A percentile compares a stretch with the other conserved stretches of the same genome.
phyloP scores from a whole-genome alignment of 2,797 vertebrate genomes.

The Buceros bicornis region DNA sequence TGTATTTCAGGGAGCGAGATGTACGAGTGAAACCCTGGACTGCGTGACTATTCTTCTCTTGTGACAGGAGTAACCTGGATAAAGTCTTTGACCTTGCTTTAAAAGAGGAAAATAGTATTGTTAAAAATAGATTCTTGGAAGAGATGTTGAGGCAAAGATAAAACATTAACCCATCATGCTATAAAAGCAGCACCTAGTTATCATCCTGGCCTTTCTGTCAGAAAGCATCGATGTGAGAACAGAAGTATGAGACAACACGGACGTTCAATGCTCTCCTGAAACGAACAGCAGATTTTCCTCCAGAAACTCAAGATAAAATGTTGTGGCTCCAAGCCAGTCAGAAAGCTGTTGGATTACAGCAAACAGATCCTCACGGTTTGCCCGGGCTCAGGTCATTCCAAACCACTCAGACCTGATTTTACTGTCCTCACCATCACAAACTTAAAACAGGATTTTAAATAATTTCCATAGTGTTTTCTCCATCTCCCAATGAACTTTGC shows the following conservation, averaged over 20 bases:
- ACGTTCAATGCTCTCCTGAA: neutral
- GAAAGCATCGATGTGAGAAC: neutral
- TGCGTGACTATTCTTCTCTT: neutral
- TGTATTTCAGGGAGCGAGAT: neutral
- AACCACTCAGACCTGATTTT: neutral
- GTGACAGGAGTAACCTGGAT: neutral
- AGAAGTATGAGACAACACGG: neutral
- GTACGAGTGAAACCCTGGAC: neutral
- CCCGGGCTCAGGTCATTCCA: neutral
- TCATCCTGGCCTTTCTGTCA: neutral
- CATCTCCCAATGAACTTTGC: neutral
- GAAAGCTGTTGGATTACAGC: neutral
- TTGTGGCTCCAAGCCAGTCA: neutral
- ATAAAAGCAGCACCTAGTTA: neutral
- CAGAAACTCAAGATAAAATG: neutral
- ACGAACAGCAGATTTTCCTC: neutral
- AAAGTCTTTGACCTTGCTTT: neutral
- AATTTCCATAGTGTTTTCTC: neutral
- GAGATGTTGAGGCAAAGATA: neutral
- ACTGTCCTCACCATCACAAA: neutral
- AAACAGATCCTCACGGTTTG: neutral
- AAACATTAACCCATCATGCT: neutral
- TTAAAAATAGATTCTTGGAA: neutral
- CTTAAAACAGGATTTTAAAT: neutral
- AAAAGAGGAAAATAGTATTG: neutral